Evolutionary conservation across 2,113 vertebrate species (phyloP).

Genomic region (Nesoenas mayeri): DNA sequence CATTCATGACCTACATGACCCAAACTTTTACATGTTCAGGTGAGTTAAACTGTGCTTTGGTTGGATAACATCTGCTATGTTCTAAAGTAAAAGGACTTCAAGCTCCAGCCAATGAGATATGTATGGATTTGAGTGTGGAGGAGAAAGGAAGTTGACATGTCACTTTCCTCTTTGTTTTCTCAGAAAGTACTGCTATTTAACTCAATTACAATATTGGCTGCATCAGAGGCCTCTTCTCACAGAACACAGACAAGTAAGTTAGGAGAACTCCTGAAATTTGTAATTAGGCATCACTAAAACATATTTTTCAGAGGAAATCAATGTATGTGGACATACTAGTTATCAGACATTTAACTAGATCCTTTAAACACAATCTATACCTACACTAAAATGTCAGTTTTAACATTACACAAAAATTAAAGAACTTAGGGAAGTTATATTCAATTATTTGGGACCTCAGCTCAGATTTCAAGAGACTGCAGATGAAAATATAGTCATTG

Average conservation of each 20-base stretch:
- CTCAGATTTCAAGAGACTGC: not conserved
- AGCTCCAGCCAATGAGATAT: not conserved
- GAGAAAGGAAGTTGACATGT: not conserved
- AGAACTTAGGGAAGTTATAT: not conserved
- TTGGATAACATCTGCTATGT: not conserved
- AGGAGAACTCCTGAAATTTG: not conserved
- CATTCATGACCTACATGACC: not conserved
- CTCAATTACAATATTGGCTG: not conserved
- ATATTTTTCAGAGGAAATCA: not conserved
- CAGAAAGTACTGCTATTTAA: not conserved
- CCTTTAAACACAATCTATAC: not conserved
- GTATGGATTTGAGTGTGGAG: not conserved
- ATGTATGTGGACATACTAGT: not conserved
- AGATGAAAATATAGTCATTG: not conserved
- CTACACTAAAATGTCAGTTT: not conserved
- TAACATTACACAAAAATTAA: not conserved
- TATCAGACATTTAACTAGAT: not conserved
- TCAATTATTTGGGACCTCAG: not conserved
- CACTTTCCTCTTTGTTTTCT: not conserved
- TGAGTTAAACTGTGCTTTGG: not conserved
- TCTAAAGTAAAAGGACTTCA: not conserved
- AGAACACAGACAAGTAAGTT: not conserved
- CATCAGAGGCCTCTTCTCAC: not conserved
- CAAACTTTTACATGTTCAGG: not conserved
- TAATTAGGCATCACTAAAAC: not conserved